Percentiles rank a stretch among this genome's conserved stretches.
These are phyloP conservation scores for Tetragonula carbonaria DNA, from an alignment of 2,888 invertebrate genomes.

Conservation along the genomic window DNA sequence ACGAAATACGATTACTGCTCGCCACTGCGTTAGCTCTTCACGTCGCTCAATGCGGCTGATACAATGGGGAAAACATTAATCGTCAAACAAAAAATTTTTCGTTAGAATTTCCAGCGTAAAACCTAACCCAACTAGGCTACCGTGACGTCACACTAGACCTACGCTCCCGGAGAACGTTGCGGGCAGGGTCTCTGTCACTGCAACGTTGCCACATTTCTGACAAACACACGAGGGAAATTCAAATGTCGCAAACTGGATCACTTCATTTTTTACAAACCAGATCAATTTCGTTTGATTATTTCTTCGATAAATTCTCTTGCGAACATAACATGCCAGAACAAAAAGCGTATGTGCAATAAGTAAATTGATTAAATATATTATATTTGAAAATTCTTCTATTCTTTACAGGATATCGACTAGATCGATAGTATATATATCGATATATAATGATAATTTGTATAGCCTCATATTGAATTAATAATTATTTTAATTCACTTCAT, in stretches of 20 bases:
- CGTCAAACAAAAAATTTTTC: conserved; percentile 88
- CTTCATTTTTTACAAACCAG: not conserved
- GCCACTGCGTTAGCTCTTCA: conserved; percentile 81
- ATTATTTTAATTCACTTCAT: not conserved
- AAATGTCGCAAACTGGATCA: conserved; percentile 18
- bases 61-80: conserved; percentile 86
- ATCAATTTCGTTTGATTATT: not conserved
- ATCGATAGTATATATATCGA: too few relatives aligned
- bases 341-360: not conserved
- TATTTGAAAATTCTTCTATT: not conserved
- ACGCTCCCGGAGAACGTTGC: conserved; percentile 71
- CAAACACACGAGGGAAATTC: conserved; percentile 46
- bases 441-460: not conserved
- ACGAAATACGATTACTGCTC: conserved; percentile 69
- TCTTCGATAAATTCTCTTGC: too few relatives aligned
- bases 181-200: conserved; percentile 55
- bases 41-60: conserved; percentile 86
- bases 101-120: conserved; percentile 89
- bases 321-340: not conserved
- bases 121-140: conserved; percentile 90
- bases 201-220: conserved; percentile 51
- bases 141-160: conserved; percentile 80
- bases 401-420: too few relatives aligned
- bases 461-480: not conserved
- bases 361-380: not conserved